These are phyloP conservation scores for Dromiciops gliroides DNA, from an alignment of 2,113 vertebrate genomes.

Conservation along the genomic window DNA sequence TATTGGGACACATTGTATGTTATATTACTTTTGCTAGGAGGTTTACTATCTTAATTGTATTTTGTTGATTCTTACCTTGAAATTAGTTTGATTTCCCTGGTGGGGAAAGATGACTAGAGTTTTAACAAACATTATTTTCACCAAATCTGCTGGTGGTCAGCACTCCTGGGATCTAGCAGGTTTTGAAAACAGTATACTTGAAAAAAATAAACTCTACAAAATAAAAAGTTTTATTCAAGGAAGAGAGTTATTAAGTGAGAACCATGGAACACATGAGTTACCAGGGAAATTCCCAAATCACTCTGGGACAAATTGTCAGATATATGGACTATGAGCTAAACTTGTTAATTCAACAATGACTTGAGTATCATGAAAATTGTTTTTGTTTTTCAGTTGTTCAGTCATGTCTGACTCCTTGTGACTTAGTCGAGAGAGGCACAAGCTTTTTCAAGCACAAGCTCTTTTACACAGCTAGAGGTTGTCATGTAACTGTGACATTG, in stretches of 20 bases:
- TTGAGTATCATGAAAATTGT: not conserved
- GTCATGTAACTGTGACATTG: not conserved
- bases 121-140: not conserved
- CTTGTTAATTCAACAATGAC: not conserved
- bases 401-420: not conserved
- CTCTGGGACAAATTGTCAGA: not conserved
- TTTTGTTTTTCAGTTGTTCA: not conserved
- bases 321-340: not conserved
- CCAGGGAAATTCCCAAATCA: not conserved
- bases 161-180: not conserved
- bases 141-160: not conserved
- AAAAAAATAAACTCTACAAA: not conserved
- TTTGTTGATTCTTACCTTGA: slow-evolving; percentile 32
- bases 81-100: slow-evolving; percentile 6
- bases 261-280: not conserved
- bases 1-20: not conserved
- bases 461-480: not conserved
- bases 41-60: slow-evolving; percentile 38
- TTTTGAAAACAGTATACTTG: not conserved
- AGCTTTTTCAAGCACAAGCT: not conserved
- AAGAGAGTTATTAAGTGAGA: not conserved
- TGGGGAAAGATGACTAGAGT: not conserved
- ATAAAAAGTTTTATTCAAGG: not conserved
- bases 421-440: not conserved
- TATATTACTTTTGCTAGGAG: not conserved